Evolutionary conservation across 1,140 invertebrate genomes (phyloP).

Genomic region (Drosophila burlai): DNA sequence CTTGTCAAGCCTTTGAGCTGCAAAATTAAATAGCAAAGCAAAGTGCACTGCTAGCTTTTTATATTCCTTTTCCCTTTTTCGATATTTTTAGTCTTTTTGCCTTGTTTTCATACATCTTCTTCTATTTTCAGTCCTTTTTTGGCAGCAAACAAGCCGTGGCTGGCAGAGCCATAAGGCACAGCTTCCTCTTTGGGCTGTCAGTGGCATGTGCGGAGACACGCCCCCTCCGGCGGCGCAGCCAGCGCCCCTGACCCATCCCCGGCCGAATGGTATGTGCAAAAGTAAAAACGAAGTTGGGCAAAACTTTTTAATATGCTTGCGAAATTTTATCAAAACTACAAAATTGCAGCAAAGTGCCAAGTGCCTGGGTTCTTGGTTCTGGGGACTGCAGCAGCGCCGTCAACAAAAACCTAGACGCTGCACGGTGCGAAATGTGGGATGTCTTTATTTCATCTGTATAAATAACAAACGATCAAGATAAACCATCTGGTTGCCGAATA

Average conservation of each 20-base stretch:
- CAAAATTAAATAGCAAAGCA: constrained; percentile 82
- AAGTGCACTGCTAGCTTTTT: constrained; percentile 69
- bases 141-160: constrained; percentile 76
- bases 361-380: constrained; percentile 65
- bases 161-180: constrained; percentile 70
- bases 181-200: constrained; percentile 67
- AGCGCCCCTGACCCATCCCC: not conserved
- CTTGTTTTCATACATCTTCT: not conserved
- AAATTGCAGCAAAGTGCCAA: constrained; percentile 84
- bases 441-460: not conserved
- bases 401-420: constrained; percentile 26
- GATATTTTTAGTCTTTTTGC: constrained; percentile 31
- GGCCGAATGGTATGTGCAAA: constrained; percentile 73
- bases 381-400: constrained; percentile 38
- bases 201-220: constrained; percentile 66
- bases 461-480: not conserved
- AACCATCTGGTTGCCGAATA: not conserved
- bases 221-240: constrained; percentile 3
- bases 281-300: constrained; percentile 82
- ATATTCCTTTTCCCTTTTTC: constrained; percentile 43
- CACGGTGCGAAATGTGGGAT: constrained; percentile 3
- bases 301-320: constrained; percentile 84
- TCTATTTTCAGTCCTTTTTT: constrained; percentile 45
- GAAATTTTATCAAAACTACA: constrained; percentile 84
- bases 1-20: constrained; percentile 74